A percentile compares a stretch with the other conserved stretches of the same genome.
Evolutionary conservation across 2,113 vertebrate genomes (phyloP).

Genomic region (Miniopterus natalensis): DNA sequence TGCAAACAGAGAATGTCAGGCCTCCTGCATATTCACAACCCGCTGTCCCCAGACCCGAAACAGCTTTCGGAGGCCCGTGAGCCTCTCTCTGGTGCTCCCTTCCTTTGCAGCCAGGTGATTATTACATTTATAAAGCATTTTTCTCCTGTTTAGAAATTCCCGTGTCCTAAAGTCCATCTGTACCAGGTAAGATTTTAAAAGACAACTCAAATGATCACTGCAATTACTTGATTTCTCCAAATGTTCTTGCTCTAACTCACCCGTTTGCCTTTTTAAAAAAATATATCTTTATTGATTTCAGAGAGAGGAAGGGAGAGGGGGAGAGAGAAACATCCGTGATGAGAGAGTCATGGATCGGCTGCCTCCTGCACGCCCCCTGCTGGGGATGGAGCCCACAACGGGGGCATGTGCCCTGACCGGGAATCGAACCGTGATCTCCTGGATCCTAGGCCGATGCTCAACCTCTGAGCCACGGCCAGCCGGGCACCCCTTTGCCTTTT

Average conservation of each 20-base stretch:
- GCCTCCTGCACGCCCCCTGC: too few relatives aligned
- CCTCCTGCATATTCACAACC: constrained; percentile 69
- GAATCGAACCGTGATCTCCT: too few relatives aligned
- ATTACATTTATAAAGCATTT: constrained; percentile 45
- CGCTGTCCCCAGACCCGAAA: constrained; percentile 38
- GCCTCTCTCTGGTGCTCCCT: background rate
- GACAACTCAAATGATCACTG: background rate
- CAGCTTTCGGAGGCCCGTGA: constrained; percentile 23
- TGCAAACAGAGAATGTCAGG: constrained; percentile 48
- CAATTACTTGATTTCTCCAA: constrained; percentile 3
- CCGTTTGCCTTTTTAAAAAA: background rate
- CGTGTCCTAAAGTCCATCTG: background rate
- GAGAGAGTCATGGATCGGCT: too few relatives aligned
- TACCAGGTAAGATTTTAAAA: constrained; percentile 40
- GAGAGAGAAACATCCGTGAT: too few relatives aligned
- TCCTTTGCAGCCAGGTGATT: constrained; percentile 41
- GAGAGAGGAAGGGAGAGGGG: too few relatives aligned
- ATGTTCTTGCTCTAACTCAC: background rate
- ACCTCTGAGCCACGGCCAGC: too few relatives aligned
- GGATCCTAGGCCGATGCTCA: too few relatives aligned
- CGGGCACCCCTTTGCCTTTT: background rate
- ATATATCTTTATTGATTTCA: too few relatives aligned
- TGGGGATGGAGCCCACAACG: too few relatives aligned
- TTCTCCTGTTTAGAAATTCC: constrained; percentile 43
- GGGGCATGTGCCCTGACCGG: too few relatives aligned